Evolutionary conservation across 2,113 vertebrate genomes (phyloP), one percentile per base, ranked within the genome.

Genomic region (Aviceda subcristata): DNA sequence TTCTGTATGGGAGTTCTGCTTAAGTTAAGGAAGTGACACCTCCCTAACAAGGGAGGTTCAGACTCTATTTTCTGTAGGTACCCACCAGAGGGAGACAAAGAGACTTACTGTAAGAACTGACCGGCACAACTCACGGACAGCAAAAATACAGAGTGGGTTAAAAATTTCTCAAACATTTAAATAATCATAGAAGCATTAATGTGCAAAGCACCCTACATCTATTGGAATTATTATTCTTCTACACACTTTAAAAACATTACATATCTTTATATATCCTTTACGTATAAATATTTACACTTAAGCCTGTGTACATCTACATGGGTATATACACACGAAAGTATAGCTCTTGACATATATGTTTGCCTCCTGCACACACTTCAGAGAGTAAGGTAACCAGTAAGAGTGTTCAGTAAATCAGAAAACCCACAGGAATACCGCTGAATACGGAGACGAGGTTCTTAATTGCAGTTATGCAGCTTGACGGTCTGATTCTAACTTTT

Each of bases 391-490:
- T n/a, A 36, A 56, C 17, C 51, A 38, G 15, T 26, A 76, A 56
- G 74, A 74, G 26, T 43, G 20, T 53, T 90, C 60, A 53, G 41
- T 27, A 83, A 84, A 57, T 57, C 59, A 88, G 69, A 83, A 95
- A 63, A 32, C 15, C 10, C 55, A 45, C 15, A 27, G 26, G 38
- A 79, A 14, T 77, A 22, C 48, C 29, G 60, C 84, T 81, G 74
- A 85, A 68, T 66, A 34, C 46, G 73, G 62, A 88, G 26, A 23
- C 32, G 45, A 55, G 4, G 19, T 88, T 86, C 89, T 89, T 81
- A 92, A 89, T 68, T 91, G 91, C 79, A 83, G 46, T 88, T 93
- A 83, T 92, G 64, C 63, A 88, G 59, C 41, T 21, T 90, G 96
- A 86, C 82, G 80, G 66, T 90, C 68, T 71, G 71, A 90, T 74